Evolutionary conservation across 2,888 invertebrate species (phyloP), one percentile per base, ranked within the genome.

Genomic region (Eristalinus aeneus): DNA sequence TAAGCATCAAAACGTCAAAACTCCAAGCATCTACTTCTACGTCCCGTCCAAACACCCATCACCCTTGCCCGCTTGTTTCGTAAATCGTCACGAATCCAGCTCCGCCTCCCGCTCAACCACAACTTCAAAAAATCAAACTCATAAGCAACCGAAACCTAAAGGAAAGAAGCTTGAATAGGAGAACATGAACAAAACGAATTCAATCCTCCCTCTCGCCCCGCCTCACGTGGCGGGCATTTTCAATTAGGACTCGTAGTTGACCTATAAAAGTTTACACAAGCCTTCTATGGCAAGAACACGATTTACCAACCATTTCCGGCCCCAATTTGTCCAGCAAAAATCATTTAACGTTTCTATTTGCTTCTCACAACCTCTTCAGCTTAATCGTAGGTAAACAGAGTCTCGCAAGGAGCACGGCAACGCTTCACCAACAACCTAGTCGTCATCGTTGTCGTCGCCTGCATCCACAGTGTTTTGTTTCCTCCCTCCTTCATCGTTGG

Each of bases 301-400:
- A 34, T 64, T 64, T 64, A 36, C 36, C 20, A 64, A 23, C 36
- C 36, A n/a, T 65, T 39, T 23, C 22, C 56, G 56, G 22, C 65
- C 27, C 23, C 46, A 65, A 39, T 65, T 65, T 56, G 56, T 56
- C 56, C 56, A 56, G 56, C 22, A 56, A 27, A 56, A 56, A 56
- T 56, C 56, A 56, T 56, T 56, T 27, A 22, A 56, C 56, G 56
- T 56, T 46, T 46, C 46, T 46, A 46, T 12, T 12, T 63, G 34
- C 22, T 16, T 6, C 23, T 34, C 22, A 11, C 39, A n/a, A n/a
- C 23, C 39, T 65, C 65, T 39, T 46, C 39, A 46, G 12, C 39
- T 39, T 22, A 65, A 65, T 65, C 65, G 65, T 46, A 46, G 39
- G 23, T 39, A 65, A 65, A 65, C 39, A 22, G 46, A 46, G 46